A percentile compares a stretch with the other conserved stretches of the same genome.
phyloP scores from a whole-genome alignment of 2,113 vertebrate genomes.

The Zeus faber region DNA sequence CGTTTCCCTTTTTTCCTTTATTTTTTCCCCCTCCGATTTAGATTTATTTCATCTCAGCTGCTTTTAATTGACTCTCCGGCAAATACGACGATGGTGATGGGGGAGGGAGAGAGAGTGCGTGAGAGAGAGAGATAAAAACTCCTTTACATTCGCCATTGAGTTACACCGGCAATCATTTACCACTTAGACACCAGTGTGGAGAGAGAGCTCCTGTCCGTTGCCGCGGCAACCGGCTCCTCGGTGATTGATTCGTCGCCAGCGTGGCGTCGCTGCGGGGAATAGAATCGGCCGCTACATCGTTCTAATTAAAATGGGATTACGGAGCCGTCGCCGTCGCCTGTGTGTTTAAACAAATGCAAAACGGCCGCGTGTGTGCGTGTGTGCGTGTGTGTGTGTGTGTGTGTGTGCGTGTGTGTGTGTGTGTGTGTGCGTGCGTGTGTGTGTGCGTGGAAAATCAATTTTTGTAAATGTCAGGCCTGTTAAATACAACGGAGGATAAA shows the following conservation, averaged over 20 bases:
- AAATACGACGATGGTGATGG: slow-evolving; percentile 70
- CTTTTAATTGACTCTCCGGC: slow-evolving; percentile 97
- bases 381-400: no score
- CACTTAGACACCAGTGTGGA: slow-evolving; percentile 88
- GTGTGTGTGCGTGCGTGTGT: no score
- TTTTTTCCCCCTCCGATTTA: slow-evolving; percentile 80
- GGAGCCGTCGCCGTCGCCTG: slow-evolving; percentile 81
- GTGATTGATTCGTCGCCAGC: slow-evolving; percentile 97
- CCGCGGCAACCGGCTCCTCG: slow-evolving; percentile 84
- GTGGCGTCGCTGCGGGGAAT: slow-evolving; percentile 89
- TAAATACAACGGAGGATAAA: slow-evolving; percentile 70
- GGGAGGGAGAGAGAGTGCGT: slow-evolving; percentile 73
- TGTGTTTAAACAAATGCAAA: slow-evolving; percentile 86
- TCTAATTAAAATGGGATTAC: slow-evolving; percentile 99
- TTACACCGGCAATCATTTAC: slow-evolving; percentile 90
- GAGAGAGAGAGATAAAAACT: slow-evolving; percentile 79
- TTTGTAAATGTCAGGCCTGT: slow-evolving; percentile 85
- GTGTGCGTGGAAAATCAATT: slow-evolving; percentile 79
- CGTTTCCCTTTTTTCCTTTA: slow-evolving; percentile 81
- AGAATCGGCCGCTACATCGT: slow-evolving; percentile 83
- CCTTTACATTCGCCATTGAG: slow-evolving; percentile 82
- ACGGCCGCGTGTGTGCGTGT: no score
- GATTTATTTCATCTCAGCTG: slow-evolving; percentile 92
- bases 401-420: no score
- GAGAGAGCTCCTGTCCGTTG: slow-evolving; percentile 80